Evolutionary conservation across 2,797 vertebrate genomes (phyloP).

Genomic region (Amazona ochrocephala): DNA sequence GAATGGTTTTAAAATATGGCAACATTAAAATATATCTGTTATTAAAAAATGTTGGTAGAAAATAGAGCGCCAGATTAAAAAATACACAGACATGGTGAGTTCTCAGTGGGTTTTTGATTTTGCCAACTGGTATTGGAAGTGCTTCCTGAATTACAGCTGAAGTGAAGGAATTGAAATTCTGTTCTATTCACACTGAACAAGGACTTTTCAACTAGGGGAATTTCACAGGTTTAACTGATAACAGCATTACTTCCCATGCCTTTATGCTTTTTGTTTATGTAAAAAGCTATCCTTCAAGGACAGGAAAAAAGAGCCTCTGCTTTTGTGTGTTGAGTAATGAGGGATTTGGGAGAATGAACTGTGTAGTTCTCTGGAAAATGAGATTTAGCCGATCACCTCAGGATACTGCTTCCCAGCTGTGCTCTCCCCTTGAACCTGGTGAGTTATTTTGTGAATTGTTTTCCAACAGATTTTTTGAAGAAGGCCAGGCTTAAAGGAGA

Average conservation of each 20-base stretch:
- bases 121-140: background rate
- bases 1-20: background rate
- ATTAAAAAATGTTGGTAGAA: background rate
- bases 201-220: background rate
- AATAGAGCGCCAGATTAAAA: background rate
- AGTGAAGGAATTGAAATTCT: background rate
- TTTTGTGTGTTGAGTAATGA: background rate
- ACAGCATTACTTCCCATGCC: background rate
- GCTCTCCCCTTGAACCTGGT: background rate
- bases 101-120: background rate
- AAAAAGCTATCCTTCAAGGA: constrained; percentile 27
- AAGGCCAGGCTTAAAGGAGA: background rate
- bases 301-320: background rate
- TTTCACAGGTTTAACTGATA: constrained; percentile 18
- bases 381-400: constrained; percentile 9
- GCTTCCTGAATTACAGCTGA: background rate
- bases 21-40: background rate
- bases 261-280: constrained; percentile 42
- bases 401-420: constrained; percentile 17
- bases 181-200: background rate
- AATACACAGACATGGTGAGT: background rate
- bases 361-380: constrained; percentile 13
- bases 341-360: background rate
- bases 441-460: background rate
- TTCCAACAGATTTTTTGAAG: background rate